Conservation (phyloP, 2,113 vertebrate species). For the Steatornis caripensis region DNA sequence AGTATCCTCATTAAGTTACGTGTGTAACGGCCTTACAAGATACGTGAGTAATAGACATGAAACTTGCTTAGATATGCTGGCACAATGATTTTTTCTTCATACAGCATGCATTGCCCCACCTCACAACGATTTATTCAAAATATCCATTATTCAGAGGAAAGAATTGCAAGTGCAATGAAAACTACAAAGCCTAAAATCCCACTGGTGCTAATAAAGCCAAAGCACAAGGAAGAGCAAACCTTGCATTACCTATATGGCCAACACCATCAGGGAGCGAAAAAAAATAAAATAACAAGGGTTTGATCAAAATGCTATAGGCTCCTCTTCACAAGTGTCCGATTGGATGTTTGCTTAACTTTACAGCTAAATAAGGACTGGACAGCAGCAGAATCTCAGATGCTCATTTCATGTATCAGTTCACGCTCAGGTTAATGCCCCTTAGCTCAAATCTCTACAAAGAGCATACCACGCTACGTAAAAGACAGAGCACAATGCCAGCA, state of each 20-base stretch:
- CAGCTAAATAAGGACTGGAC: neutral
- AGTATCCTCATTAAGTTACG: neutral
- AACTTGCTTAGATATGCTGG: neutral
- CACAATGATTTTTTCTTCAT: neutral
- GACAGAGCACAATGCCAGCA: neutral
- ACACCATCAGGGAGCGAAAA: neutral
- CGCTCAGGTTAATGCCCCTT: neutral
- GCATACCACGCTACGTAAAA: neutral
- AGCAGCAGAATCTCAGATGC: neutral
- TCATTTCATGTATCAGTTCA: neutral
- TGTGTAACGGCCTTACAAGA: neutral
- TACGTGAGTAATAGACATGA: neutral
- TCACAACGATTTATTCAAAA: constrained; percentile 30
- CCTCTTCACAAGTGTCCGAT: neutral
- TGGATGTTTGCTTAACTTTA: neutral
- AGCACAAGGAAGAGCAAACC: neutral
- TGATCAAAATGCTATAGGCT: neutral
- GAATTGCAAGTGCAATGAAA: neutral
- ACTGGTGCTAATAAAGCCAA: neutral
- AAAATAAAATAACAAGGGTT: neutral
- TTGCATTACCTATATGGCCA: neutral
- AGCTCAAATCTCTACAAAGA: neutral
- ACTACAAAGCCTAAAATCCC: neutral
- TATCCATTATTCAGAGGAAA: constrained; percentile 18
- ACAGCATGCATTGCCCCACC: neutral